Evolutionary conservation across 2,888 invertebrate species (phyloP), one percentile per base, ranked within the genome.

Genomic region (Zaprionus obscuricornis): DNA sequence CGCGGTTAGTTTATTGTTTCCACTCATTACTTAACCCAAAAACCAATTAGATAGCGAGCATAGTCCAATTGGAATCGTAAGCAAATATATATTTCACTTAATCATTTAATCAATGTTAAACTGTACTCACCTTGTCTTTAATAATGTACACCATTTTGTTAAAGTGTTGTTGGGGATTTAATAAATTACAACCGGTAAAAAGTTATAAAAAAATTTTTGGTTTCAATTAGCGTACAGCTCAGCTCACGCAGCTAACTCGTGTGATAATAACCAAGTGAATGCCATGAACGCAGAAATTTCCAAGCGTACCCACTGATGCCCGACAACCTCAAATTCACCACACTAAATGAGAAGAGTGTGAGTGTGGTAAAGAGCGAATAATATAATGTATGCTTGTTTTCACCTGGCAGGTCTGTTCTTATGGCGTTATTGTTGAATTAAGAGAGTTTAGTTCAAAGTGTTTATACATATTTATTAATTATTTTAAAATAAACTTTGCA

Each of bases 61-160:
- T n/a, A n/a, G n/a, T 22, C 5, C 22, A 5, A 5, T 7, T 22
- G 5, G 22, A 22, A 22, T 11, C 26, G 10, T 27, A 26, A n/a
- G 16, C 2, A 2, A 11, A 3, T 17, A 24, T 17, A 6, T 8
- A 1, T 17, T 11, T 37, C 20, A 27, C 24, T 7, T 13, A 37
- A 8, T 37, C 18, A 17, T 7, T 22, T 22, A 22, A 22, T 7
- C 2, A 7, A 2, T 24, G 3, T 7, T n/a, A 10, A 37, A 58
- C 47, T 27, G 22, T 58, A 75, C 88, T 87, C 76, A 89, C 88
- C 84, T 72, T 70, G 76, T 70, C 83, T 71, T 87, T 88, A 13
- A 89, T 87, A 50, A 76, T 52, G 74, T 89, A 87, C 73, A 89
- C 89, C 88, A 89, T 89, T 84, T 86, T 88, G 57, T 43, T 45